These are phyloP conservation scores for Cebidichthys violaceus DNA, from an alignment of 2,113 vertebrate genomes.

Conservation along the genomic window DNA sequence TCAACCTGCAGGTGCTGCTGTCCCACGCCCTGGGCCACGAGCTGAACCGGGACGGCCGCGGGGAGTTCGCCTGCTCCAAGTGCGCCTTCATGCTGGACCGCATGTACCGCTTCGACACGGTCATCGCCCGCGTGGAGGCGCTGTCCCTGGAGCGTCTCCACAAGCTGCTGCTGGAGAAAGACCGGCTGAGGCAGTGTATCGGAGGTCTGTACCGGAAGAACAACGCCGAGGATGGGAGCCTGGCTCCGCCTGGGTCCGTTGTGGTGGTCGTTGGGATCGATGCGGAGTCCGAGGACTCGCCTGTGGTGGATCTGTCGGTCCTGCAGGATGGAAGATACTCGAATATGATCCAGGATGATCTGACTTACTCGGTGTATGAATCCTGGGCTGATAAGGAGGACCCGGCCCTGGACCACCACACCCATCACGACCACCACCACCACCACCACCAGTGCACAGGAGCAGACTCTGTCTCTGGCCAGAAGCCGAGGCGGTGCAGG, in stretches of 20 bases:
- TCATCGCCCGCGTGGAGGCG: conserved; percentile 93
- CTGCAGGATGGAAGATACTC: conserved; percentile 86
- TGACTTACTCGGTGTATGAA: conserved; percentile 90
- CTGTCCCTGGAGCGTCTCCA: conserved; percentile 93
- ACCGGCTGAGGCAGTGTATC: conserved; percentile 91
- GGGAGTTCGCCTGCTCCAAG: conserved; percentile 95
- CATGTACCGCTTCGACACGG: conserved; percentile 94
- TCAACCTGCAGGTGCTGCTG: conserved; percentile 93
- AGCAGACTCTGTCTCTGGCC: conserved; percentile 60
- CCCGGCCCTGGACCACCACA: conserved; percentile 69
- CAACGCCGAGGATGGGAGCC: conserved; percentile 73
- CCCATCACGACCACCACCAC: conserved; percentile 71
- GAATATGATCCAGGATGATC: conserved; percentile 91
- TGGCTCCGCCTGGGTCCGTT: conserved; percentile 31
- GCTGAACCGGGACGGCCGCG: conserved; percentile 88
- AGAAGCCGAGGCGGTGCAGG: conserved; percentile 86
- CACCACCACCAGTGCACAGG: conserved; percentile 80
- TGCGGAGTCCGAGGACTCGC: conserved; percentile 57
- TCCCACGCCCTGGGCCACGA: conserved; percentile 90
- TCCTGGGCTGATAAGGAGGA: conserved; percentile 92
- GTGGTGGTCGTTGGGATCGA: conserved; percentile 52
- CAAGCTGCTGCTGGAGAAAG: conserved; percentile 92
- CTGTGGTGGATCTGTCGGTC: conserved; percentile 82
- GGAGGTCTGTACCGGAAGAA: conserved; percentile 89
- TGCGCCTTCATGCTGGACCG: conserved; percentile 96